These are phyloP conservation scores for Ametastegia equiseti DNA, from an alignment of 2,888 invertebrate genomes.

Conservation along the genomic window DNA sequence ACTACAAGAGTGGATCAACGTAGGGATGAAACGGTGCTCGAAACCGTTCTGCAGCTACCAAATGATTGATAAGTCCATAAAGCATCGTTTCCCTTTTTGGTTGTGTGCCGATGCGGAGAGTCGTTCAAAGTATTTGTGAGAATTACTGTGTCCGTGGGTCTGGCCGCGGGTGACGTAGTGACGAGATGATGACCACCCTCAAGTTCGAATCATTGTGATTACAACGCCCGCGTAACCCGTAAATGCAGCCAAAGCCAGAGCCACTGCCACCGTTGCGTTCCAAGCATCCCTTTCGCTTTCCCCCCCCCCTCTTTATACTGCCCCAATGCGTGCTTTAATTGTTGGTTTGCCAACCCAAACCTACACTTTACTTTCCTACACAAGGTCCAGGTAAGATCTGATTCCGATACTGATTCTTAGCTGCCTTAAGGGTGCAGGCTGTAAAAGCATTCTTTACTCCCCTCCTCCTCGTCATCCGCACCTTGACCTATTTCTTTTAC, in stretches of 20 bases:
- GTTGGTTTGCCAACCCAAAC: slow-evolving; percentile 34
- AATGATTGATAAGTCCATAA: slow-evolving; percentile 76
- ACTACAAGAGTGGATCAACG: background rate
- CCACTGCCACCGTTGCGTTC: slow-evolving; percentile 71
- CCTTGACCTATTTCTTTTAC: background rate
- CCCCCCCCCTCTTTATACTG: too few species aligned
- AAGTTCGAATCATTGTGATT: slow-evolving; percentile 74
- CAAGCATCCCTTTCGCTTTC: background rate
- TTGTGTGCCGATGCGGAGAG: slow-evolving; percentile 54
- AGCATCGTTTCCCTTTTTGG: slow-evolving; percentile 63
- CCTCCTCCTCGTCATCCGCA: background rate
- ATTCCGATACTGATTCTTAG: background rate
- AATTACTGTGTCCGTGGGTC: slow-evolving; percentile 47
- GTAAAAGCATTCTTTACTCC: background rate
- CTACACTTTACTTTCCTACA: slow-evolving; percentile 27
- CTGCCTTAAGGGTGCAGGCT: background rate
- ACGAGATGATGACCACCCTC: slow-evolving; percentile 74
- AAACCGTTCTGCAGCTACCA: slow-evolving; percentile 62
- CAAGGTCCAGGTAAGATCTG: slow-evolving; percentile 3
- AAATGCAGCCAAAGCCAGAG: slow-evolving; percentile 65
- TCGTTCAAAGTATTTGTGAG: slow-evolving; percentile 20
- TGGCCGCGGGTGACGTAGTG: slow-evolving; percentile 74
- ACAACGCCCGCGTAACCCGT: slow-evolving; percentile 72
- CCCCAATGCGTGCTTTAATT: slow-evolving; percentile 47
- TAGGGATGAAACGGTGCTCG: slow-evolving; percentile 7